Conservation (phyloP, 2,797 vertebrate genomes). For the Anguilla pacifica region DNA sequence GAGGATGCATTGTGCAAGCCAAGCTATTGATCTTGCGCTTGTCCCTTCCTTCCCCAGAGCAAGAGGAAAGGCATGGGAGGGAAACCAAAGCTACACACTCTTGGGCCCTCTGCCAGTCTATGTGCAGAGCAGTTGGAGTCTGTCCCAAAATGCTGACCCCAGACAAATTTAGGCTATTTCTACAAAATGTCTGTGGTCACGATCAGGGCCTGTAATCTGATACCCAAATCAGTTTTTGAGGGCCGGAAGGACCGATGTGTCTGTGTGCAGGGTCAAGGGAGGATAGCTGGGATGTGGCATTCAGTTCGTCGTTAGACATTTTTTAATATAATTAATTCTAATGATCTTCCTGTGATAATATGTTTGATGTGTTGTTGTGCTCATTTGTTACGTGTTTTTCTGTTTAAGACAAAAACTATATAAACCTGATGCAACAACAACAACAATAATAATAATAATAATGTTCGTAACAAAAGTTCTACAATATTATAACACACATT, state of each 20-base stretch:
- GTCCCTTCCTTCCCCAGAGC: constrained; percentile 66
- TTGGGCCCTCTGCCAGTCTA: constrained; percentile 45
- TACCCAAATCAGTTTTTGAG: background rate
- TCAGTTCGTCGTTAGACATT: background rate
- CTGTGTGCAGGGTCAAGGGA: background rate
- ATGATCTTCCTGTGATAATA: background rate
- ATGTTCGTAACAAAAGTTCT: too few relatives aligned
- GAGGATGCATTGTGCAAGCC: constrained; percentile 75
- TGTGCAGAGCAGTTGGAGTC: constrained; percentile 18
- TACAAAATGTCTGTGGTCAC: background rate
- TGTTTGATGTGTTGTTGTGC: background rate
- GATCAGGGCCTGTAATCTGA: background rate
- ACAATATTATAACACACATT: too few relatives aligned
- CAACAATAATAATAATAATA: too few relatives aligned
- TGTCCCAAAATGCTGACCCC: background rate
- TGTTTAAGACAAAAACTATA: too few relatives aligned
- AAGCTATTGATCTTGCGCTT: constrained; percentile 79
- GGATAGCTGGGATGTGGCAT: background rate
- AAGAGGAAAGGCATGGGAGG: constrained; percentile 53
- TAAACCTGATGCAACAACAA: too few relatives aligned
- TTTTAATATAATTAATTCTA: background rate
- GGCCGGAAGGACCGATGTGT: background rate
- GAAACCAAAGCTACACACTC: background rate
- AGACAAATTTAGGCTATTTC: background rate
- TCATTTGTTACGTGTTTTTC: too few relatives aligned